Base-by-base conservation (phyloP, 2,888 invertebrate species). In the Limnephilus auricula region DNA sequence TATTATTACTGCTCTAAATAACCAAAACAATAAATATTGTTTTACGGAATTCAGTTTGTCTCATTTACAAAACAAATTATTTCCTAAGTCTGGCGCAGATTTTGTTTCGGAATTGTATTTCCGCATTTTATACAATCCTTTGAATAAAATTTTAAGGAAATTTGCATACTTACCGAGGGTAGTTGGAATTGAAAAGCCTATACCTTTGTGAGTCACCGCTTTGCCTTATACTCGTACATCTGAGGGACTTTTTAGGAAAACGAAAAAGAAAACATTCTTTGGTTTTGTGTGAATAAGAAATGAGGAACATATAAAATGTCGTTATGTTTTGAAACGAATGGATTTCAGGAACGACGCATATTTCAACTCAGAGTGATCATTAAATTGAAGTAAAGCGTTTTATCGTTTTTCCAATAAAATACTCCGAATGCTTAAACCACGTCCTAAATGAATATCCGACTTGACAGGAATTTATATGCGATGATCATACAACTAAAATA, bases 101-200 rank as follows among this genome's bases (percentile, higher is more conserved):
- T 84, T 50, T 65, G 25, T 32, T 34, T n/a, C 37, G 83, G 83
- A 34, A 83, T 83, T 83, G 86, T 86, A 50, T 86, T 86, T 86
- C 86, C 86, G 86, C 86, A 86, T 86, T 86, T 86, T 65, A 65
- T 86, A 86, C 86, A 86, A 86, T 45, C 86, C 86, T 86, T 86
- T 90, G 90, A 90, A 90, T 90, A 90, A 90, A 90, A 83, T 90
- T 90, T 90, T 82, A 83, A 90, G 83, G 32, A 83, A 83, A 90
- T 90, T 90, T 90, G 90, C 90, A 90, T 90, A 90, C 83, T 40
- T 50, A 89, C 82, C 32, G 82, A 31, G 86, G 13, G 86, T 50
- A 86, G n/a, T 30, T 31, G n/a, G 18, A 31, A 86, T 86, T 86
- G 86, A 86, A 86, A 86, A 50, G 65, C 86, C 86, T 86, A 31